Evolutionary conservation across 2,797 vertebrate species (phyloP).

Genomic region (Anisognathus igniventris): DNA sequence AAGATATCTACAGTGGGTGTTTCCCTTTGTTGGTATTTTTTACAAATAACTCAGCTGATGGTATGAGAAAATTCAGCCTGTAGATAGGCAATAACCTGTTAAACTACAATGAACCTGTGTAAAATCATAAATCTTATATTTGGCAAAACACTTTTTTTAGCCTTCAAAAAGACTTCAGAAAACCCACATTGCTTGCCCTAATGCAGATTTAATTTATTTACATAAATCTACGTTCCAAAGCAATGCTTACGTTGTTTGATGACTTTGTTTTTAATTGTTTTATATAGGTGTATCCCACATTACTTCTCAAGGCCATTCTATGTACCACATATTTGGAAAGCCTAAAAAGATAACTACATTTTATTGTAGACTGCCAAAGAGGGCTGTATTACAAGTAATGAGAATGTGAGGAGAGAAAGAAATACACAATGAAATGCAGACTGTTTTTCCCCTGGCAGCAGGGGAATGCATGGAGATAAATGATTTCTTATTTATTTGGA

Average conservation of each 20-base stretch:
- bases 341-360: background rate
- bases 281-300: background rate
- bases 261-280: conserved; percentile 20
- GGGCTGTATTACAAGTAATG: conserved; percentile 7
- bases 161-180: conserved; percentile 46
- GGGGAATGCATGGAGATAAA: conserved; percentile 51
- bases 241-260: background rate
- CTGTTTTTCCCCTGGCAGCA: conserved; percentile 34
- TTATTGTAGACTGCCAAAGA: conserved; percentile 34
- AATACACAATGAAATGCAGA: background rate
- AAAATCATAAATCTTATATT: background rate
- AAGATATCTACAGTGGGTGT: background rate
- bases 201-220: background rate
- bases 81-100: background rate
- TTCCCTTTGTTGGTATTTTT: background rate
- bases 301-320: conserved; percentile 14
- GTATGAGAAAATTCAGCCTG: background rate
- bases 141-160: background rate
- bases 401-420: background rate
- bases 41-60: background rate
- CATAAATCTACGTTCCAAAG: background rate
- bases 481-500: conserved; percentile 57
- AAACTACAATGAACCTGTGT: background rate
- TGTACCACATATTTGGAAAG: conserved; percentile 19
- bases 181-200: background rate